A percentile compares a stretch with the other conserved stretches of the same genome.
Conservation (phyloP, 2,797 vertebrate genomes). For the Leptoclinus maculatus region DNA sequence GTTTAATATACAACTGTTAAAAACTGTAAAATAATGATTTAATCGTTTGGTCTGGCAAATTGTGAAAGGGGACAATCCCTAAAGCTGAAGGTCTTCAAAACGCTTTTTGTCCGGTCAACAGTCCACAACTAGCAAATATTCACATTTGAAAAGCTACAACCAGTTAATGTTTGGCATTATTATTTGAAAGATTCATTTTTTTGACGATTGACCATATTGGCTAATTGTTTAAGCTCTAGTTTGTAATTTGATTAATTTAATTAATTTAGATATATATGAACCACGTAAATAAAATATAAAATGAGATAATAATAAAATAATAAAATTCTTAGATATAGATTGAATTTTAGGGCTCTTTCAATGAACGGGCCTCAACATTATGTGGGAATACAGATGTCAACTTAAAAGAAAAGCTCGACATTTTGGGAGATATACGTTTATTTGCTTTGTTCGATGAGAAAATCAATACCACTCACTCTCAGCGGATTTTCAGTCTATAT, state of each 20-base stretch:
- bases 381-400: not conserved
- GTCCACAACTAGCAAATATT: not conserved
- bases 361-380: not conserved
- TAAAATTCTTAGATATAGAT: not conserved
- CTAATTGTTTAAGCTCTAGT: not conserved
- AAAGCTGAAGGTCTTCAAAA: not conserved
- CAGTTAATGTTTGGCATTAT: not conserved
- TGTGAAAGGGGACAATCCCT: rapidly evolving
- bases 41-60: not conserved
- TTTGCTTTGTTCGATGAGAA: not conserved
- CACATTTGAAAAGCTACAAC: not conserved
- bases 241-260: not conserved
- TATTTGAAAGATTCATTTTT: not conserved
- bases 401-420: not conserved
- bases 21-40: not conserved
- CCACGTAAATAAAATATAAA: not conserved
- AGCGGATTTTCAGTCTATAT: not conserved
- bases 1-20: not conserved
- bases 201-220: not conserved
- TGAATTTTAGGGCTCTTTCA: not conserved
- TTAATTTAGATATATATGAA: not conserved
- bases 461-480: not conserved
- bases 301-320: not conserved
- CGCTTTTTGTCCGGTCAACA: not conserved
- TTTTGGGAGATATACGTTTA: not conserved